phyloP scores from a whole-genome alignment of 2,888 invertebrate genomes.

The Erynnis tages region DNA sequence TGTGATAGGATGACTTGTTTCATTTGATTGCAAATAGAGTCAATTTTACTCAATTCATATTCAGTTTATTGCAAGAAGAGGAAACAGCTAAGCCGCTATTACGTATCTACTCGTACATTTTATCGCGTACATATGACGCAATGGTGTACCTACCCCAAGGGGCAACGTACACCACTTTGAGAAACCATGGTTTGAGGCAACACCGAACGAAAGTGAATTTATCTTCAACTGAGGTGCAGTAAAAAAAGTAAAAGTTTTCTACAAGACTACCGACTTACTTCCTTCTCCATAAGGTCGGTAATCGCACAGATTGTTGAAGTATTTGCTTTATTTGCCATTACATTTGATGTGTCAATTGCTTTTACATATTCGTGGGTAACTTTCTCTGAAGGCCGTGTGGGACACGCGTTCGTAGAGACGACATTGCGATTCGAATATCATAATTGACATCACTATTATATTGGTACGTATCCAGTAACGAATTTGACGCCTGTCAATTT shows the following conservation, averaged over 20 bases:
- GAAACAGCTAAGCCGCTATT: too few relatives aligned
- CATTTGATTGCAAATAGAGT: too few relatives aligned
- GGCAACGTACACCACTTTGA: too few relatives aligned
- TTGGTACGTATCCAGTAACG: background rate
- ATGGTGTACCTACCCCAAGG: too few relatives aligned
- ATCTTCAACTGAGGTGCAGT: slow-evolving; percentile 30
- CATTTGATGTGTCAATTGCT: slow-evolving; percentile 36
- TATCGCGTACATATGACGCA: too few relatives aligned
- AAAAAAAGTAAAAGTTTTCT: slow-evolving; percentile 55
- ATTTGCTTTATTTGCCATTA: slow-evolving; percentile 37
- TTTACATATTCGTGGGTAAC: slow-evolving; percentile 38
- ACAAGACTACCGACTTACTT: slow-evolving; percentile 37
- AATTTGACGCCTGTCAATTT: background rate
- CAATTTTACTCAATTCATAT: too few relatives aligned
- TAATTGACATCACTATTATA: slow-evolving; percentile 6
- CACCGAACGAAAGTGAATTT: slow-evolving; percentile 56
- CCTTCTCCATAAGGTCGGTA: slow-evolving; percentile 41
- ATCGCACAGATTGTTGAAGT: slow-evolving; percentile 34
- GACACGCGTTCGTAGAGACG: slow-evolving; percentile 39
- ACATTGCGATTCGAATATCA: background rate
- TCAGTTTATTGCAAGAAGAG: too few relatives aligned
- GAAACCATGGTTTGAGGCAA: slow-evolving; percentile 17
- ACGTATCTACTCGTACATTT: too few relatives aligned
- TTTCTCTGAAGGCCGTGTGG: slow-evolving; percentile 70
- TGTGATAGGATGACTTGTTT: too few relatives aligned